phyloP scores from a whole-genome alignment of 2,797 vertebrate genomes.

The Phalanger gymnotis region DNA sequence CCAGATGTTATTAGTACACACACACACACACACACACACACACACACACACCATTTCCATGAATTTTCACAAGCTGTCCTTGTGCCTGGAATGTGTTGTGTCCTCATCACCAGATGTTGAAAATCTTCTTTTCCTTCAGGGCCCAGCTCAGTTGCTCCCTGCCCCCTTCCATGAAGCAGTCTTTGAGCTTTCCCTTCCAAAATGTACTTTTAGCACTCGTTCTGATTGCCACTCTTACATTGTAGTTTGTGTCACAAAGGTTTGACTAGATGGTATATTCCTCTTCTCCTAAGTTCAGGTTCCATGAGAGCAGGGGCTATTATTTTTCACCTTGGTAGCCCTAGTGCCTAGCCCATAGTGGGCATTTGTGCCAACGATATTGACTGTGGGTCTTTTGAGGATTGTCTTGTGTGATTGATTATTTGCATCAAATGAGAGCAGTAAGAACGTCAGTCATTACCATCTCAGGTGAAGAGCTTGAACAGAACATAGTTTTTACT shows the following conservation, averaged over 20 bases:
- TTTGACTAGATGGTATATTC: neutral
- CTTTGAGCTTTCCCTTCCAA: neutral
- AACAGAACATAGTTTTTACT: neutral
- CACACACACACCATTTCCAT: neutral
- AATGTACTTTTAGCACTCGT: neutral
- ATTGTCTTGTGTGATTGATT: neutral
- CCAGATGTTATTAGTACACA: neutral
- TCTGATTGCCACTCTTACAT: neutral
- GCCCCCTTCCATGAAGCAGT: neutral
- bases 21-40: too few relatives aligned
- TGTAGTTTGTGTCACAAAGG: neutral
- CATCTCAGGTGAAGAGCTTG: neutral
- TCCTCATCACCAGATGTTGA: neutral
- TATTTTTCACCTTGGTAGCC: neutral
- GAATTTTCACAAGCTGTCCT: neutral
- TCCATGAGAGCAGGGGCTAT: neutral
- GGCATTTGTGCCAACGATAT: fast-evolving
- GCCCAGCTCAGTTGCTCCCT: neutral
- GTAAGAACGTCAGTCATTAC: neutral
- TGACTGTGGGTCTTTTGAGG: neutral
- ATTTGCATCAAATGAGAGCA: neutral
- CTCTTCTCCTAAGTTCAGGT: neutral
- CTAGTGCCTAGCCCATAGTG: neutral
- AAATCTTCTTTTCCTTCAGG: neutral
- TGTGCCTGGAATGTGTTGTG: neutral